These are phyloP conservation scores for Enteromius radiatus DNA, from an alignment of 2,797 vertebrate species.

Conservation along the genomic window DNA sequence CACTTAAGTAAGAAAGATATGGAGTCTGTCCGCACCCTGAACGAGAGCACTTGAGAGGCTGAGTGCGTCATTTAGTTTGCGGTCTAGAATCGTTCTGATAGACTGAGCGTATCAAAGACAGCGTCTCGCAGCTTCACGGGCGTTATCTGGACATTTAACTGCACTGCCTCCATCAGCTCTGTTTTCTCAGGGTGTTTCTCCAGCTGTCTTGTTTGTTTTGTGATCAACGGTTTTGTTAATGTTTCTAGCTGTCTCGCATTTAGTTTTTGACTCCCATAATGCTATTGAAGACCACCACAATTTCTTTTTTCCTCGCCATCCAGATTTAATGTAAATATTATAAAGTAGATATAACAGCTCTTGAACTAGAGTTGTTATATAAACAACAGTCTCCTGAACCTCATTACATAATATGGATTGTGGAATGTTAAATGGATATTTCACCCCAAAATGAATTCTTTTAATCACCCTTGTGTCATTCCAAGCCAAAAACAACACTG, in stretches of 20 bases:
- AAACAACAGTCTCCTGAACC: not conserved
- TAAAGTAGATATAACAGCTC: not conserved
- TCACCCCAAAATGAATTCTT: not conserved
- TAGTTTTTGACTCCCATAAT: slow-evolving; percentile 2
- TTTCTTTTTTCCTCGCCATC: not conserved
- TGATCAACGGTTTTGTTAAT: slow-evolving; percentile 43
- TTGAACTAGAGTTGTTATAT: not conserved
- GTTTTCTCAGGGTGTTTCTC: slow-evolving; percentile 57
- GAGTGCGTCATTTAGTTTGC: slow-evolving; percentile 45
- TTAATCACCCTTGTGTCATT: not conserved
- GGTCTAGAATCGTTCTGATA: slow-evolving; percentile 44
- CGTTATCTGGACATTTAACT: slow-evolving; percentile 40
- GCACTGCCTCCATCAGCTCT: slow-evolving; percentile 26
- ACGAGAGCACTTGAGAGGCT: slow-evolving; percentile 33
- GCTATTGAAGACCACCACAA: not conserved
- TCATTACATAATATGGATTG: not conserved
- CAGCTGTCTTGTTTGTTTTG: slow-evolving; percentile 45
- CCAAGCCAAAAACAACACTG: not conserved
- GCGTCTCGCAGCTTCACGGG: not conserved
- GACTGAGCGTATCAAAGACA: slow-evolving; percentile 46
- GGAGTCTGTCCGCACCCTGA: slow-evolving; percentile 30
- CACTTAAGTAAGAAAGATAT: slow-evolving; percentile 14
- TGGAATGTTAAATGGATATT: not conserved
- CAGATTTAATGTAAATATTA: not conserved
- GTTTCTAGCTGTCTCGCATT: slow-evolving; percentile 12